These are phyloP conservation scores for Xanthia togata DNA, from an alignment of 2,888 invertebrate genomes.

Conservation along the genomic window DNA sequence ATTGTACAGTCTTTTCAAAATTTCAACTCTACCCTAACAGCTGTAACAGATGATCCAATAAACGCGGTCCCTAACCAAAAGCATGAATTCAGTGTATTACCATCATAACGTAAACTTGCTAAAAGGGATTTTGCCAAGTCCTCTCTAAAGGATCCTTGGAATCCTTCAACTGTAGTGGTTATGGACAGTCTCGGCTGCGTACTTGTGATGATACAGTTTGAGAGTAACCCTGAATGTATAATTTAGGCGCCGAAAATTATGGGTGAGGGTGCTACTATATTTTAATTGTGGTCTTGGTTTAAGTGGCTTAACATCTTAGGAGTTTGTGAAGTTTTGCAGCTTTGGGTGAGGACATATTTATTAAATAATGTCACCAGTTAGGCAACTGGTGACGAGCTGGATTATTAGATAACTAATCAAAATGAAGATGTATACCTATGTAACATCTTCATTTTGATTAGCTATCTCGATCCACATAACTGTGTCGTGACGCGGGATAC, in stretches of 20 bases:
- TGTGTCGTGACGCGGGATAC: too few relatives aligned
- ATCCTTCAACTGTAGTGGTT: slow-evolving; percentile 36
- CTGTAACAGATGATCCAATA: slow-evolving; percentile 50
- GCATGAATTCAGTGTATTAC: slow-evolving; percentile 27
- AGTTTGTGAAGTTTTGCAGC: slow-evolving; percentile 25
- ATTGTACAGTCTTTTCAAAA: too few relatives aligned
- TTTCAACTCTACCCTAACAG: slow-evolving; percentile 6
- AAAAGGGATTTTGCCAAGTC: slow-evolving; percentile 35
- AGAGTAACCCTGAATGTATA: slow-evolving; percentile 47
- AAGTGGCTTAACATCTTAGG: slow-evolving; percentile 21
- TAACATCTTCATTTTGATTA: neutral
- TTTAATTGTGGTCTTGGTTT: slow-evolving; percentile 26
- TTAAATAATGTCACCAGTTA: neutral
- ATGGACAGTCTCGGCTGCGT: slow-evolving; percentile 17
- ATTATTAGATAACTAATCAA: too few relatives aligned
- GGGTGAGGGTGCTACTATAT: slow-evolving; percentile 12
- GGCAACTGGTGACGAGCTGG: too few relatives aligned
- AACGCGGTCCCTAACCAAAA: slow-evolving; percentile 27
- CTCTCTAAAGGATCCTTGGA: slow-evolving; percentile 20
- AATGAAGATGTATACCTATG: too few relatives aligned
- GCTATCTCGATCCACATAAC: neutral
- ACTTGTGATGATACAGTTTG: slow-evolving; percentile 41
- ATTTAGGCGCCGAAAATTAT: slow-evolving; percentile 27
- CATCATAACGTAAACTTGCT: slow-evolving; percentile 47
- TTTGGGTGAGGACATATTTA: neutral